Evolutionary conservation across 2,797 vertebrate species (phyloP), one percentile per base, ranked within the genome.

Genomic region (Stomatorhinus walkeri): DNA sequence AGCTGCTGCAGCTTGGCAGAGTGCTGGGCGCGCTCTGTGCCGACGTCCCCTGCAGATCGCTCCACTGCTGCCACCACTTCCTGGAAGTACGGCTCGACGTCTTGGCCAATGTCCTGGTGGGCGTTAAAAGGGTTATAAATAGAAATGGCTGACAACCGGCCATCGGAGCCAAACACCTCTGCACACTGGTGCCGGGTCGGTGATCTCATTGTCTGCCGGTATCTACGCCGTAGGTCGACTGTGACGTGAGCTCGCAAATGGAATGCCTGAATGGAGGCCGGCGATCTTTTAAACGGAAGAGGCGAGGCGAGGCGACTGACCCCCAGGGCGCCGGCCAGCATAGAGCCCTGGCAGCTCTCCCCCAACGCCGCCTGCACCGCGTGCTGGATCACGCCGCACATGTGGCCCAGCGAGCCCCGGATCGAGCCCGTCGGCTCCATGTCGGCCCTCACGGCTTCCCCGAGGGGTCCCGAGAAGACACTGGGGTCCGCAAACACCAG

Each of bases 401-500:
- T 89, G 88, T 90, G 51, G 28, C 68, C 54, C 56, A 85, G 7
- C 0, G 91, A 90, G 83, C 94, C 92, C 94, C 95, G 95, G 90
- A 93, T 94, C 0, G 49, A 89, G 52, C 87, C 90, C n/a, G 93
- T 93, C 0, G 92, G 93, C 91, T 96, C 91, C 0, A 96, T 93
- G 90, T 98, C 97, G 0, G 90, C 93, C 87, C 92, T 56, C 86
- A 99, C 88, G 0, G 96, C 95, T 0, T 93, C 93, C 89, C 95
- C 96, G 91, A 98, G 91, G 1, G 96, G 94, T 51, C 95, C 95
- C 0, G 96, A 95, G 61, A 99, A 96, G 92, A 99, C 93, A 5
- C 95, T 95, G 0, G 97, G 98, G 89, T 98, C 98, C 0, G 96
- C 97, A 89, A 99, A 96, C 91, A 99, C 94, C 91, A 99, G 97